These are phyloP conservation scores for Stenodema calcarata DNA, from an alignment of 2,888 invertebrate species.

Conservation along the genomic window DNA sequence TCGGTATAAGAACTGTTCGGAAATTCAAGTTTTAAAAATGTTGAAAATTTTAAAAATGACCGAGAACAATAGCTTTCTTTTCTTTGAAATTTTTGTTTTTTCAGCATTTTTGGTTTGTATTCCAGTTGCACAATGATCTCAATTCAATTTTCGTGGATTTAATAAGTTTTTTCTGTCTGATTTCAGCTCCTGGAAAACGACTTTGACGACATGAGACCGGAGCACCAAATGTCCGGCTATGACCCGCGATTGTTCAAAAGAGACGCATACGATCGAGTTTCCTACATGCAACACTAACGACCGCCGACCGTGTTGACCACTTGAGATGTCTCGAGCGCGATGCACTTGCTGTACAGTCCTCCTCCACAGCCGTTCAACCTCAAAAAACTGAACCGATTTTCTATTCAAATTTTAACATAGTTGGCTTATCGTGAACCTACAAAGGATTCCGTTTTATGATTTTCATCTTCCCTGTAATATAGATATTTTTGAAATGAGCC, in stretches of 20 bases:
- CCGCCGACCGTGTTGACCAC: background rate
- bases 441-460: background rate
- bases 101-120: no score
- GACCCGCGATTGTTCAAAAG: slow-evolving; percentile 53
- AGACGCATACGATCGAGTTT: slow-evolving; percentile 48
- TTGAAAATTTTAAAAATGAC: no score
- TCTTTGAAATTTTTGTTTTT: no score
- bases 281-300: slow-evolving; percentile 33
- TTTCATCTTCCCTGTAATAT: background rate
- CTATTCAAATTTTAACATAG: slow-evolving; percentile 25
- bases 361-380: slow-evolving; percentile 25
- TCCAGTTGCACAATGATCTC: no score
- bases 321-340: background rate
- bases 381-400: slow-evolving; percentile 10
- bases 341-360: slow-evolving; percentile 39
- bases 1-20: no score
- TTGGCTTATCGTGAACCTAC: background rate
- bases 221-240: slow-evolving; percentile 50
- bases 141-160: background rate
- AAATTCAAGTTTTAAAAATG: no score
- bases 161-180: background rate
- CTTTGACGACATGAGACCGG: slow-evolving; percentile 49
- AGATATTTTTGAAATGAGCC: slow-evolving; percentile 26
- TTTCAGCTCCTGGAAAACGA: slow-evolving; percentile 55
- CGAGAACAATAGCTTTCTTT: no score